Evolutionary conservation across 2,113 vertebrate genomes (phyloP).

Genomic region (Hippocampus zosterae): DNA sequence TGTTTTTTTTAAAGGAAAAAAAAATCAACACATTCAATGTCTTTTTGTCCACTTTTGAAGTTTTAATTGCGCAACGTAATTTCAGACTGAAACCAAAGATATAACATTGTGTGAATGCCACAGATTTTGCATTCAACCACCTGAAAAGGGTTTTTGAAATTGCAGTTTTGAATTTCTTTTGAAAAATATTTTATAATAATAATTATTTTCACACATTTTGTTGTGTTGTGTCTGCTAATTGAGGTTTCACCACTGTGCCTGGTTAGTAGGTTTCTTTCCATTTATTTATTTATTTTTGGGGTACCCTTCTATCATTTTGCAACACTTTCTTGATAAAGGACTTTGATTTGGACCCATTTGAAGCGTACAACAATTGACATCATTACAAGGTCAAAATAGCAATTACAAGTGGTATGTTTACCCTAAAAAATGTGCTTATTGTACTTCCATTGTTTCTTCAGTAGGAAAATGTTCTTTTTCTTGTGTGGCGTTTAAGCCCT

Average conservation of each 20-base stretch:
- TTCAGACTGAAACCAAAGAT: neutral
- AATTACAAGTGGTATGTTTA: neutral
- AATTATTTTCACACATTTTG: neutral
- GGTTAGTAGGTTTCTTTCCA: neutral
- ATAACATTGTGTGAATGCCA: too few species aligned
- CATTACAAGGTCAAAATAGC: neutral
- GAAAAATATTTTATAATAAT: too few species aligned
- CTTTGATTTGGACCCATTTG: neutral
- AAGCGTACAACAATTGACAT: neutral
- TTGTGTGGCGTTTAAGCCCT: slow-evolving; percentile 42
- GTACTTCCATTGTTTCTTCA: slow-evolving; percentile 55
- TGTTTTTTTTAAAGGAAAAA: too few species aligned
- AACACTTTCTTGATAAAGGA: neutral
- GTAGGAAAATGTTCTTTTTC: slow-evolving; percentile 43
- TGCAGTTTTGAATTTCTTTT: too few species aligned
- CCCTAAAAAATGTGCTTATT: slow-evolving; percentile 58
- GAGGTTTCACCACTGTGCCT: neutral
- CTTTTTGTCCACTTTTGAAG: neutral
- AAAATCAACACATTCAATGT: too few species aligned
- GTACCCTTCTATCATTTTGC: neutral
- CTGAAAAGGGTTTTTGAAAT: neutral
- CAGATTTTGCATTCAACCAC: neutral
- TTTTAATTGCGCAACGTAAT: neutral
- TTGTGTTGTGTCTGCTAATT: neutral
- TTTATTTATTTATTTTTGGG: neutral